Conservation (phyloP, 2,888 invertebrate species). For the Unio delphinus region DNA sequence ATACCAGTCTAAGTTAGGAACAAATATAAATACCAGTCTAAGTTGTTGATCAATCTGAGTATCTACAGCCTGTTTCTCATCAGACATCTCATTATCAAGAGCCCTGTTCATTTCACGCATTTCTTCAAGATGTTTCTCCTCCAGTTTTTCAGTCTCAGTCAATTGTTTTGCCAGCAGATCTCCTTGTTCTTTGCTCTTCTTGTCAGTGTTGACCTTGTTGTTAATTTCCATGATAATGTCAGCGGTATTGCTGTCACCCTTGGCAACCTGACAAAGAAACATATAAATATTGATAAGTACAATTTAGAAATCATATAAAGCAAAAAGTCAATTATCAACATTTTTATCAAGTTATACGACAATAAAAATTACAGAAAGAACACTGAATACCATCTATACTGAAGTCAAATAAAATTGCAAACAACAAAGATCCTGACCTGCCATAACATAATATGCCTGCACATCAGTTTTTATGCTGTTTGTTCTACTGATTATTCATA, state of each 20-base stretch:
- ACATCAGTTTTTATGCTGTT: too few species aligned
- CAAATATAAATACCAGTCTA: conserved; percentile 49
- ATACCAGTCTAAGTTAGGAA: conserved; percentile 58
- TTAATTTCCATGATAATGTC: conserved; percentile 60
- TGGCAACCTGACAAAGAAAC: conserved; percentile 45
- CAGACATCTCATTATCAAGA: conserved; percentile 48
- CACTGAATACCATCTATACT: too few species aligned
- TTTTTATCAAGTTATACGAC: too few species aligned
- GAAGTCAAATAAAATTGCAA: too few species aligned
- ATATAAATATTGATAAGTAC: too few species aligned
- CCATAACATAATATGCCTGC: too few species aligned
- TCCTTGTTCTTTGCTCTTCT: conserved; percentile 46
- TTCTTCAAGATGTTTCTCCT: conserved; percentile 47
- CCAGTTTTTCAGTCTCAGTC: conserved; percentile 50
- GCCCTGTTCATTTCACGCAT: conserved; percentile 39
- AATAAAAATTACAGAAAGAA: too few species aligned
- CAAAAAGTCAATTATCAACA: too few species aligned
- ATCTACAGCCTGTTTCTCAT: conserved; percentile 40
- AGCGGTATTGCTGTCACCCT: conserved; percentile 60
- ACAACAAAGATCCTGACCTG: too few species aligned
- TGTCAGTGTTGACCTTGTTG: conserved; percentile 49
- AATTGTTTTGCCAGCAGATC: conserved; percentile 54
- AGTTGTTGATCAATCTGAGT: conserved; percentile 60
- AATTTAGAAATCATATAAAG: too few species aligned
- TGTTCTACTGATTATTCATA: too few species aligned